Evolutionary conservation across 2,888 invertebrate species (phyloP).

Genomic region (Himalopsyche anomala): DNA sequence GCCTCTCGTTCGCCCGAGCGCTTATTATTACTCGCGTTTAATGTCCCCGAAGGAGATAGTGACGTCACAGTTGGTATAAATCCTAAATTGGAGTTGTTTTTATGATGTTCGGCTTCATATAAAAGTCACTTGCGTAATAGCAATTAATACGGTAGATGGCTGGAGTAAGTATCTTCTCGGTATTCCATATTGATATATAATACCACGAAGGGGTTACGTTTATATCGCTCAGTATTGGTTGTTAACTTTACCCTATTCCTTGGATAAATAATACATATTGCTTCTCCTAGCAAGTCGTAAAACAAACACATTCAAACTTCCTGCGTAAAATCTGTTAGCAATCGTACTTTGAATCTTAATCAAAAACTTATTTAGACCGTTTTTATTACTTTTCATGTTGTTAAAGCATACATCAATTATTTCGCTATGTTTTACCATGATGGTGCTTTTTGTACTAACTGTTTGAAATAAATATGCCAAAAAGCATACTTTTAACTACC

Average conservation of each 20-base stretch:
- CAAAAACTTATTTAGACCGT: too few relatives aligned
- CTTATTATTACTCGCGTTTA: constrained; percentile 34
- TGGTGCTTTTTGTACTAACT: too few relatives aligned
- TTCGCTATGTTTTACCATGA: too few relatives aligned
- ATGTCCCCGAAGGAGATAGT: constrained; percentile 22
- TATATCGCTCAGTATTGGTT: neutral
- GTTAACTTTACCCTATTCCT: neutral
- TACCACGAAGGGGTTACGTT: neutral
- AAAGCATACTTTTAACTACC: too few relatives aligned
- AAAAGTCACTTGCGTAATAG: constrained; percentile 29
- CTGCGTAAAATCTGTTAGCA: neutral
- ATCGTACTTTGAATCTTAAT: neutral
- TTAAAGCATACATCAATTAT: too few relatives aligned
- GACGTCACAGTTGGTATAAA: constrained; percentile 31
- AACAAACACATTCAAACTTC: neutral
- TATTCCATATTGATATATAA: neutral
- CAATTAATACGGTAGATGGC: constrained; percentile 9
- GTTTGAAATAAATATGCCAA: too few relatives aligned
- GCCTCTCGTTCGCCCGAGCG: neutral
- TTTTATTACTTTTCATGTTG: too few relatives aligned
- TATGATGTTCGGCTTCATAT: constrained; percentile 26
- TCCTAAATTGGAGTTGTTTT: constrained; percentile 34
- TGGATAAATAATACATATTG: neutral
- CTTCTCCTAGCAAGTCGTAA: constrained; percentile 6
- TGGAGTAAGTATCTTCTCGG: neutral